A percentile compares a stretch with the other conserved stretches of the same genome.
phyloP scores from a whole-genome alignment of 2,888 invertebrate genomes.

The Drosophila borborema region DNA sequence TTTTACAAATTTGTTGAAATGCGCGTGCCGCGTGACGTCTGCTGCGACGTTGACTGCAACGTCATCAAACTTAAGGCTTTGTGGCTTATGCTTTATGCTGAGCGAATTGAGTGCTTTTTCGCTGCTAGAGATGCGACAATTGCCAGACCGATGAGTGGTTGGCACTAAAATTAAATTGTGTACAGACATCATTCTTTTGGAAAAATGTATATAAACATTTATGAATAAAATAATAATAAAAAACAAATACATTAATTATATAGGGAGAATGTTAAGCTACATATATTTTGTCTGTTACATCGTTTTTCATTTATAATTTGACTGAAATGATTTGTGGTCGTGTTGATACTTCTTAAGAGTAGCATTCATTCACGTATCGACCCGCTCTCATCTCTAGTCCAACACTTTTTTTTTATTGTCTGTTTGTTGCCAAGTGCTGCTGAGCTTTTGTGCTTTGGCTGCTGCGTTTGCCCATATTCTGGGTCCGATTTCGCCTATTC shows the following conservation, averaged over 20 bases:
- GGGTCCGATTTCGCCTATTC: slow-evolving; percentile 67
- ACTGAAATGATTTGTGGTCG: background rate
- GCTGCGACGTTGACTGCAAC: slow-evolving; percentile 44
- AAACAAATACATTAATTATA: background rate
- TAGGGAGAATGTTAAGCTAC: background rate
- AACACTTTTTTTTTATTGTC: background rate
- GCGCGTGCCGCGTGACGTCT: slow-evolving; percentile 57
- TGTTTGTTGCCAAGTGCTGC: slow-evolving; percentile 68
- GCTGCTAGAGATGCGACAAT: background rate
- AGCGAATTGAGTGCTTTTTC: slow-evolving; percentile 9
- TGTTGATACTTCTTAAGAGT: background rate
- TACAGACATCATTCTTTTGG: no score
- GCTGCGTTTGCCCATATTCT: slow-evolving; percentile 47
- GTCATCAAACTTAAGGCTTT: slow-evolving; percentile 48
- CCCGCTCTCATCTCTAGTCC: background rate
- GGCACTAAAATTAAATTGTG: background rate
- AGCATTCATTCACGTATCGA: background rate
- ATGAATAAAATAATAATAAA: background rate
- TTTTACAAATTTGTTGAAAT: slow-evolving; percentile 21
- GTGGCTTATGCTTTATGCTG: slow-evolving; percentile 33
- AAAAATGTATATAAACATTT: background rate
- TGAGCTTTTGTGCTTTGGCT: slow-evolving; percentile 45
- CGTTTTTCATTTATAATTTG: background rate
- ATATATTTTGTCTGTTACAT: background rate
- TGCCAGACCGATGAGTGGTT: background rate